These are phyloP conservation scores for Acanthurus lineatus DNA, from an alignment of 2,797 vertebrate species.

Conservation along the genomic window DNA sequence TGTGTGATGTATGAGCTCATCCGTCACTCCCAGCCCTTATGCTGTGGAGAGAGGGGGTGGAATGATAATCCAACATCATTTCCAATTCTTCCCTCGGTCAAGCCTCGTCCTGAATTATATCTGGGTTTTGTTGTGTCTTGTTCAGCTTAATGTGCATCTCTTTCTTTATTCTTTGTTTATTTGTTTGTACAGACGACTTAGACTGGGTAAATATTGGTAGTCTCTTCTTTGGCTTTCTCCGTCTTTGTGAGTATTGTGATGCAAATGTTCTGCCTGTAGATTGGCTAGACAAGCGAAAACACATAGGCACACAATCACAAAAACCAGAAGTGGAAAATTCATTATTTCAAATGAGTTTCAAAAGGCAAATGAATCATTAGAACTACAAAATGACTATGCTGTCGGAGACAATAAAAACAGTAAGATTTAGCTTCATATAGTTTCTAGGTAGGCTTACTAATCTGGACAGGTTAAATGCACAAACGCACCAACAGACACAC, in stretches of 20 bases:
- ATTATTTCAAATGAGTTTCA: constrained; percentile 47
- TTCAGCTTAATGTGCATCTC: constrained; percentile 41
- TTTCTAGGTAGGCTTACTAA: constrained; percentile 5
- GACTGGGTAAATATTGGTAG: constrained; percentile 39
- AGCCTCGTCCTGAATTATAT: constrained; percentile 49
- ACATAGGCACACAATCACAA: constrained; percentile 46
- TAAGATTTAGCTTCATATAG: constrained; percentile 24
- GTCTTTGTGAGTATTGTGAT: constrained; percentile 42
- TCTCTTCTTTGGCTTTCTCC: constrained; percentile 31
- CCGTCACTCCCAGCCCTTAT: constrained; percentile 59
- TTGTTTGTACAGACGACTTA: constrained; percentile 47
- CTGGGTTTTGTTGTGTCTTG: constrained; percentile 28
- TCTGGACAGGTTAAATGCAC: constrained; percentile 17
- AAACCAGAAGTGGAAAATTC: constrained; percentile 50
- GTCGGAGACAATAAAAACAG: constrained; percentile 39
- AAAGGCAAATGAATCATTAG: constrained; percentile 39
- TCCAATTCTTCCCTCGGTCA: constrained; percentile 51
- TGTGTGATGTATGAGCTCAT: constrained; percentile 82
- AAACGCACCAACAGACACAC: neutral
- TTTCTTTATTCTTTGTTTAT: constrained; percentile 17
- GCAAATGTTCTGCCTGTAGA: constrained; percentile 54
- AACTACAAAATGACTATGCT: constrained; percentile 19
- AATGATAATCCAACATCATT: constrained; percentile 67
- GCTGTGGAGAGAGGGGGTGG: constrained; percentile 41
- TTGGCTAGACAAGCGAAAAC: constrained; percentile 54